Conservation (phyloP, 53 echinoderm and acorn worm species). For the Luidia sarsii region DNA sequence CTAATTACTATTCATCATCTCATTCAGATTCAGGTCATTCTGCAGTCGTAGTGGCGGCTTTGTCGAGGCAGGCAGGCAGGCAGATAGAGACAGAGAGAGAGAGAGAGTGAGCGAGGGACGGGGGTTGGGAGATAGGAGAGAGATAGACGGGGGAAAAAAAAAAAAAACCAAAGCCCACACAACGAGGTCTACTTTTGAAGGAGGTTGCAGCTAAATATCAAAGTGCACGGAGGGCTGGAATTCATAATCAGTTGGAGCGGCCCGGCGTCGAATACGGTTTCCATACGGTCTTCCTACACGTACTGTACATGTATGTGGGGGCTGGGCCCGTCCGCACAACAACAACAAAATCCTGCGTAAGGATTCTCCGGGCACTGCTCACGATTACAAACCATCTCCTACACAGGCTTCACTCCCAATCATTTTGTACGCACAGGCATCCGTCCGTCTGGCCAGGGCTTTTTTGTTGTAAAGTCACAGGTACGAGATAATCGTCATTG, state of each 20-base stretch:
- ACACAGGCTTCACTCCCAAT: too few relatives aligned
- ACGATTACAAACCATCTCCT: too few relatives aligned
- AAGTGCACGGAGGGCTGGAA: constrained; percentile 49
- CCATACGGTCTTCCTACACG: too few relatives aligned
- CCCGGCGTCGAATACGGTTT: background rate
- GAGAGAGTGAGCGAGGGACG: background rate
- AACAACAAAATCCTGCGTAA: too few relatives aligned
- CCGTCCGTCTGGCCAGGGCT: too few relatives aligned
- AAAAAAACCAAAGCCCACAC: background rate
- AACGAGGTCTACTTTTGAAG: constrained; percentile 23
- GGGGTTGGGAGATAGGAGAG: background rate
- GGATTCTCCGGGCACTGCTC: too few relatives aligned
- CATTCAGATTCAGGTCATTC: constrained; percentile 17
- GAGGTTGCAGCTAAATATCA: constrained; percentile 38
- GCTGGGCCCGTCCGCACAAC: too few relatives aligned
- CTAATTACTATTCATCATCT: constrained; percentile 41
- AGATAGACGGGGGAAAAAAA: background rate
- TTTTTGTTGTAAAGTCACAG: too few relatives aligned
- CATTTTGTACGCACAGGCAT: too few relatives aligned
- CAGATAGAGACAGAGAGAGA: too few relatives aligned
- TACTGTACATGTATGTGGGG: background rate
- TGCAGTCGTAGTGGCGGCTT: background rate
- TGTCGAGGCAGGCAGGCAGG: background rate
- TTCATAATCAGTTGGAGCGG: constrained; percentile 27
- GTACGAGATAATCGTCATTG: too few relatives aligned